These are phyloP conservation scores for Bemisia tabaci DNA, from an alignment of 1,140 invertebrate species.

Conservation along the genomic window DNA sequence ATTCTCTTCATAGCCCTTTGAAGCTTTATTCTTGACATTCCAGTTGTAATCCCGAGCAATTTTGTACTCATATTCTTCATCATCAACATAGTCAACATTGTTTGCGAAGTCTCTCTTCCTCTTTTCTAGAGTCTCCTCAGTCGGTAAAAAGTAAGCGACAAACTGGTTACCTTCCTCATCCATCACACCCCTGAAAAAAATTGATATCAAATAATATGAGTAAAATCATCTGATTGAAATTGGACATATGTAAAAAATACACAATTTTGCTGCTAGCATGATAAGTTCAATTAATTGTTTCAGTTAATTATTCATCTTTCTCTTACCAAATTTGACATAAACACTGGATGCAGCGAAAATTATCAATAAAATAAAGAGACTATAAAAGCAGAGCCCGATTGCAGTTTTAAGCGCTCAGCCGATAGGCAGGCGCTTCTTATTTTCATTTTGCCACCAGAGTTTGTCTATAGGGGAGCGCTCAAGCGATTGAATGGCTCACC, in stretches of 20 bases:
- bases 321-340: too few relatives aligned
- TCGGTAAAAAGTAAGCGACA: conserved; percentile 95
- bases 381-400: too few relatives aligned
- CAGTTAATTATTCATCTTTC: too few relatives aligned
- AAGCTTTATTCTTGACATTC: conserved; percentile 97
- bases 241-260: neutral
- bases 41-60: conserved; percentile 94
- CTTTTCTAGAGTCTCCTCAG: conserved; percentile 81
- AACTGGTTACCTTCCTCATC: conserved; percentile 97
- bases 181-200: conserved; percentile 69
- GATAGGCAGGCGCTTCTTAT: too few relatives aligned
- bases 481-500: too few relatives aligned
- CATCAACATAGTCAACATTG: conserved; percentile 72
- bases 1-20: conserved; percentile 96
- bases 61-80: conserved; percentile 87
- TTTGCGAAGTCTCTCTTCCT: conserved; percentile 63
- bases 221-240: too few relatives aligned
- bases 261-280: neutral
- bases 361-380: too few relatives aligned
- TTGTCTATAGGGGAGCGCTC: too few relatives aligned
- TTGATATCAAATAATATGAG: neutral
- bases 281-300: too few relatives aligned
- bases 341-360: too few relatives aligned
- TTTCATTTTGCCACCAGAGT: too few relatives aligned
- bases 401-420: too few relatives aligned